A percentile compares a stretch with the other conserved stretches of the same genome.
phyloP scores from a whole-genome alignment of 1,140 invertebrate species.

The Pachypeltis micranthus region DNA sequence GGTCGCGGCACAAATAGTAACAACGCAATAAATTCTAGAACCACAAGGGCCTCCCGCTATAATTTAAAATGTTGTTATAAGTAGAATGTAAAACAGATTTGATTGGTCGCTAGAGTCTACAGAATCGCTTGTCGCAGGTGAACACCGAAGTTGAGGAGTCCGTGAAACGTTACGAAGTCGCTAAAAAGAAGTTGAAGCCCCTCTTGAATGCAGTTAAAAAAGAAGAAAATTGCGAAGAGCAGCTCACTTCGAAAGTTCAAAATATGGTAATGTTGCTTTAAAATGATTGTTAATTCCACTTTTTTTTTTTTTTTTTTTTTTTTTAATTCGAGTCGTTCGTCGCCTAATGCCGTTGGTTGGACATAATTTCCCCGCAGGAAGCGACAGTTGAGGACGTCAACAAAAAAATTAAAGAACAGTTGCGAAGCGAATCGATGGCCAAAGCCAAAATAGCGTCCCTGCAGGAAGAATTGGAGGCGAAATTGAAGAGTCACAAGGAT shows the following conservation, averaged over 20 bases:
- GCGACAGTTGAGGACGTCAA: neutral
- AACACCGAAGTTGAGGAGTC: neutral
- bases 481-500: neutral
- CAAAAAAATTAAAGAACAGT: neutral
- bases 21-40: too few species aligned
- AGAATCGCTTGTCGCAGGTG: slow-evolving; percentile 14
- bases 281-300: too few species aligned
- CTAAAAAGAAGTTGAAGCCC: slow-evolving; percentile 14
- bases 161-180: slow-evolving; percentile 10
- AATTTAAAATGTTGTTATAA: too few species aligned
- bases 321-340: too few species aligned
- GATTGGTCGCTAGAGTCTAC: too few species aligned
- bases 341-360: too few species aligned
- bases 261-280: slow-evolving; percentile 30
- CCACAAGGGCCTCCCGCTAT: too few species aligned
- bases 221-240: slow-evolving; percentile 21
- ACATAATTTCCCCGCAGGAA: too few species aligned
- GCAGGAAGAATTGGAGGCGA: slow-evolving; percentile 7
- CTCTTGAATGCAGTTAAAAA: slow-evolving; percentile 16
- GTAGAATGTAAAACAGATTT: too few species aligned
- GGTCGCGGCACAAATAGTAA: too few species aligned
- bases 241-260: slow-evolving; percentile 29
- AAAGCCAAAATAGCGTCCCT: neutral
- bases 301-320: too few species aligned
- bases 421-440: neutral